phyloP scores from a whole-genome alignment of 2,113 vertebrate genomes.

The Centropus bengalensis region DNA sequence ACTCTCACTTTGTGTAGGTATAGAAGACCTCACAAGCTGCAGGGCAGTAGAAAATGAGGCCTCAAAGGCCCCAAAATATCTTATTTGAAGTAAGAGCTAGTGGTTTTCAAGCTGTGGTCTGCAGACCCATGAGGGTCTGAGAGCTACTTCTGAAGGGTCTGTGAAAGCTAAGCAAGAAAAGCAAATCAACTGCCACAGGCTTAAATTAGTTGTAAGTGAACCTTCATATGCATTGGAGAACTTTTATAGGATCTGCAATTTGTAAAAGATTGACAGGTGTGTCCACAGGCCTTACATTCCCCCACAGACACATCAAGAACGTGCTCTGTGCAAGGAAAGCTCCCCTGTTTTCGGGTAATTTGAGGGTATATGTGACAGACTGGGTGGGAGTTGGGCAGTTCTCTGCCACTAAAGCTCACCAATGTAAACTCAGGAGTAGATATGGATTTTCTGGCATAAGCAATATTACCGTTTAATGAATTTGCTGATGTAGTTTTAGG shows the following conservation, averaged over 20 bases:
- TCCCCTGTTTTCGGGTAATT: background rate
- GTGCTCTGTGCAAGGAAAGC: background rate
- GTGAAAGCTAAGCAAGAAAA: slow-evolving; percentile 19
- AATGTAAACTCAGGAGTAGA: background rate
- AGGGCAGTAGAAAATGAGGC: slow-evolving; percentile 16
- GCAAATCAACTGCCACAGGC: background rate
- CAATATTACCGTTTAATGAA: background rate
- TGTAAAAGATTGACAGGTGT: slow-evolving; percentile 10
- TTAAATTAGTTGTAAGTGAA: slow-evolving; percentile 13
- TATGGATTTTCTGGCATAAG: background rate
- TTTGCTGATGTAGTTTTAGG: slow-evolving; percentile 20
- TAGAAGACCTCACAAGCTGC: slow-evolving; percentile 43
- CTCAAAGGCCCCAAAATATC: background rate
- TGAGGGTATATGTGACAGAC: background rate
- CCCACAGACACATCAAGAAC: background rate
- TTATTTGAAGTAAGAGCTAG: slow-evolving; percentile 7
- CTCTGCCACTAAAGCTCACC: background rate
- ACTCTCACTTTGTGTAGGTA: background rate
- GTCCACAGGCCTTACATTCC: background rate
- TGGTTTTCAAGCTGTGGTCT: slow-evolving; percentile 39
- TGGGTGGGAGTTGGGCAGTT: background rate
- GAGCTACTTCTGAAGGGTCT: slow-evolving; percentile 13
- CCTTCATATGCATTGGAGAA: background rate
- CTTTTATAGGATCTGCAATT: slow-evolving; percentile 8
- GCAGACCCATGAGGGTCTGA: background rate